Evolutionary conservation across 2,113 vertebrate genomes (phyloP), one percentile per base, ranked within the genome.

Genomic region (Pluvianellus socialis): DNA sequence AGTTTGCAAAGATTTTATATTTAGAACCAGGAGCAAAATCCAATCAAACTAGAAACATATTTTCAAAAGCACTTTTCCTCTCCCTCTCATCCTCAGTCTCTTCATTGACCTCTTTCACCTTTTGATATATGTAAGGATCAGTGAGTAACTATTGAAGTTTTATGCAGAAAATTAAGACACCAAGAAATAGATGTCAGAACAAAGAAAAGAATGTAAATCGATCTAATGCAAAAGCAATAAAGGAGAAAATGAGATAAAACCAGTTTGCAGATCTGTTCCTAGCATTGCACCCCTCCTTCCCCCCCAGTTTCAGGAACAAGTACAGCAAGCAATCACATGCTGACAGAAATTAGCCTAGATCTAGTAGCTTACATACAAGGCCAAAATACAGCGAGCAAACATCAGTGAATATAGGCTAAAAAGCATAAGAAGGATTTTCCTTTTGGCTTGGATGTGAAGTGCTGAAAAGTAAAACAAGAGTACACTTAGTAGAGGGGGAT

Each of bases 191-290:
- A 79, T n/a, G 21, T 38, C 63, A 93, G 66, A 76, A 40, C 66
- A 95, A 94, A 94, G 40, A 79, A 71, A 55, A 96, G 7, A 90
- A 92, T 73, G 66, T 45, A 92, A 49, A 94, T 75, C 82, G 47
- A 79, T 42, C 30, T 45, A 52, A 85, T 32, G n/a, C 53, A 87
- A 88, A 89, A 88, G 38, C 32, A 79, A 66, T 47, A 56, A 33
- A 74, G 50, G 53, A 86, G 47, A 96, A 86, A 73, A 85, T 56
- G 49, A 88, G 75, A 92, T 21, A 38, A 92, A 90, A 72, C 91
- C 74, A 90, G 84, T 95, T 59, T 42, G 76, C 49, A 86, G 77
- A 22, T 68, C 22, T 47, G 33, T 77, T 72, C 65, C 56, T 77
- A 72, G 28, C 65, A 49, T 94, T 77, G 38, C 38, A 38, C 38